Conservation (phyloP, 35 echinoderm and acorn worm genomes). For the Ptychodera flava region DNA sequence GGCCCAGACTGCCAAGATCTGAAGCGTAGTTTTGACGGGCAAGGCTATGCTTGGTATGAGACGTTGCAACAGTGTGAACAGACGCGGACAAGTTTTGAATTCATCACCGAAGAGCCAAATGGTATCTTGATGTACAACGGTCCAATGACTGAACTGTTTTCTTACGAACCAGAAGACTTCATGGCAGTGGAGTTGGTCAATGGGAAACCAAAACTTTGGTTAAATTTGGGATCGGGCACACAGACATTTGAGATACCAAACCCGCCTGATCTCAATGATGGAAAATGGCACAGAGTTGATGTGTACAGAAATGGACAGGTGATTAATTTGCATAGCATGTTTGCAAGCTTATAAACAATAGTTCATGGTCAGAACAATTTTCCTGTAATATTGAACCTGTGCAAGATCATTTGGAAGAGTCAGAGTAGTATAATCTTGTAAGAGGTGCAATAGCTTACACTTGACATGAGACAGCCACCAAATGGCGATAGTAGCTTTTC, state of each 20-base stretch:
- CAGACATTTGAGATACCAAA: constrained; percentile 2
- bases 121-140: constrained; percentile 88
- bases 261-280: constrained; percentile 29
- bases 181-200: constrained; percentile 65
- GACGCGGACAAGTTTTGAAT: constrained; percentile 69
- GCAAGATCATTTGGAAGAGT: no score
- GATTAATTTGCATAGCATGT: no score
- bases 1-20: constrained; percentile 81
- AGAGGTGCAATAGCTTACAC: no score
- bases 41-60: constrained; percentile 51
- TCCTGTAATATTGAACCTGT: no score
- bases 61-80: constrained; percentile 71
- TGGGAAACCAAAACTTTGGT: constrained; percentile 42
- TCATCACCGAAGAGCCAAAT: constrained; percentile 51
- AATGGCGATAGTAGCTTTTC: no score
- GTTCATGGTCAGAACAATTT: no score
- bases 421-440: no score
- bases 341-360: no score
- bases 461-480: no score
- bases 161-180: constrained; percentile 42
- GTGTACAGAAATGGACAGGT: constrained; percentile 75
- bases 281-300: constrained; percentile 87
- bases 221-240: constrained; percentile 61
- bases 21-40: constrained; percentile 58
- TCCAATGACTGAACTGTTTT: constrained; percentile 36